These are phyloP conservation scores for Nasua narica DNA, from an alignment of 2,797 vertebrate species.

Conservation along the genomic window DNA sequence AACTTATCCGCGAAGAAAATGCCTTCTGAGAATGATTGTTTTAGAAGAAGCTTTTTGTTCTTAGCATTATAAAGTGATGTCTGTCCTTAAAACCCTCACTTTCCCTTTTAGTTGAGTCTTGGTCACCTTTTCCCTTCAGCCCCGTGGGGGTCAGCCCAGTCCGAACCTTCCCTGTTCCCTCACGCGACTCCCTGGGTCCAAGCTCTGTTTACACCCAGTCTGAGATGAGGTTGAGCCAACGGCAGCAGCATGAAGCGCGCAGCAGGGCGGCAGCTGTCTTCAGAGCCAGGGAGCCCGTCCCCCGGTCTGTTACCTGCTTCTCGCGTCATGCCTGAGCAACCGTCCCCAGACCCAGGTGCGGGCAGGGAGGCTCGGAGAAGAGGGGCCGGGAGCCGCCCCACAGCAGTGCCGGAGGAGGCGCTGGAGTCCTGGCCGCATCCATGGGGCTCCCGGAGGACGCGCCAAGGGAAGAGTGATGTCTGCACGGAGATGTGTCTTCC, in stretches of 20 bases:
- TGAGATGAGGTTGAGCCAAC: neutral
- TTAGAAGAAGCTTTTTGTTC: neutral
- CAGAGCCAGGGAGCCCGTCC: neutral
- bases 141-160: too few species aligned
- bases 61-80: neutral
- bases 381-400: rapidly evolving
- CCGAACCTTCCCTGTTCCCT: neutral
- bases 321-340: neutral
- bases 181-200: neutral
- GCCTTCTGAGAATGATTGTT: neutral
- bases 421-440: neutral
- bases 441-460: rapidly evolving
- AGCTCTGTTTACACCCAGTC: neutral
- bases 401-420: neutral
- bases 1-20: neutral
- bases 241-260: rapidly evolving
- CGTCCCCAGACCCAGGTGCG: neutral
- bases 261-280: neutral
- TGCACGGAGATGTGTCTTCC: rapidly evolving
- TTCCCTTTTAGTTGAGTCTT: neutral
- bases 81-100: neutral
- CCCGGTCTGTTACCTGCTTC: neutral
- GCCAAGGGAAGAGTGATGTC: neutral
- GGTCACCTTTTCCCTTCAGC: neutral
- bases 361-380: neutral